Conservation (phyloP, 2,113 vertebrate genomes). For the Chaenocephalus aceratus region DNA sequence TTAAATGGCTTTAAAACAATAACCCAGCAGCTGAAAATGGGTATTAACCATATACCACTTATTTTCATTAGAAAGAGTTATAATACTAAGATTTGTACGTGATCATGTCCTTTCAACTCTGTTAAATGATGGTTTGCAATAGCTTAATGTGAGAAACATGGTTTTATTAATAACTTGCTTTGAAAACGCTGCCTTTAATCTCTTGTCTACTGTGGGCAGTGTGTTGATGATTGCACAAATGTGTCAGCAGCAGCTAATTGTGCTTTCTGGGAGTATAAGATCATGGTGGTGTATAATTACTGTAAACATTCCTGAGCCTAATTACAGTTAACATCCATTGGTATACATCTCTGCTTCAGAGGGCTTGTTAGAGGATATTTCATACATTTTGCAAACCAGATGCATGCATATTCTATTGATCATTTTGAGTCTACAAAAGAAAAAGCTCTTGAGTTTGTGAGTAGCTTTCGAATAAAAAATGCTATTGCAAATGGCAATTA, state of each 20-base stretch:
- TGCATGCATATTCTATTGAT: conserved; percentile 6
- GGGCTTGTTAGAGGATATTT: conserved; percentile 3
- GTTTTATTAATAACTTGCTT: background rate
- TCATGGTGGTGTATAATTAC: conserved; percentile 30
- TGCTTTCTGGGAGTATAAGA: conserved; percentile 15
- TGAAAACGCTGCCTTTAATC: background rate
- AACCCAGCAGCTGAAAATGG: background rate
- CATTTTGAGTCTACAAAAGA: background rate
- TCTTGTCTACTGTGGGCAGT: background rate
- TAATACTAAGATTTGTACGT: background rate
- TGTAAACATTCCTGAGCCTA: conserved; percentile 37
- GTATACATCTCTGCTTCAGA: background rate
- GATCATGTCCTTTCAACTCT: background rate
- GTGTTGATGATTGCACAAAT: conserved; percentile 14
- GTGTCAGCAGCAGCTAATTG: conserved; percentile 21
- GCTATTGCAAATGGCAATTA: background rate
- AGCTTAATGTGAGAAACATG: background rate
- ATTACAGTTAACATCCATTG: conserved; percentile 21
- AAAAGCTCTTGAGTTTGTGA: background rate
- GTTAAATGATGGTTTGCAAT: background rate
- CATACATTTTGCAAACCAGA: background rate
- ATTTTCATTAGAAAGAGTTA: background rate
- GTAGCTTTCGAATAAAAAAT: background rate
- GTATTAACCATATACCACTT: background rate
- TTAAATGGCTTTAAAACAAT: too few relatives aligned